Base-by-base conservation (phyloP, 2,888 invertebrate genomes). In the Plagiodera versicolora region DNA sequence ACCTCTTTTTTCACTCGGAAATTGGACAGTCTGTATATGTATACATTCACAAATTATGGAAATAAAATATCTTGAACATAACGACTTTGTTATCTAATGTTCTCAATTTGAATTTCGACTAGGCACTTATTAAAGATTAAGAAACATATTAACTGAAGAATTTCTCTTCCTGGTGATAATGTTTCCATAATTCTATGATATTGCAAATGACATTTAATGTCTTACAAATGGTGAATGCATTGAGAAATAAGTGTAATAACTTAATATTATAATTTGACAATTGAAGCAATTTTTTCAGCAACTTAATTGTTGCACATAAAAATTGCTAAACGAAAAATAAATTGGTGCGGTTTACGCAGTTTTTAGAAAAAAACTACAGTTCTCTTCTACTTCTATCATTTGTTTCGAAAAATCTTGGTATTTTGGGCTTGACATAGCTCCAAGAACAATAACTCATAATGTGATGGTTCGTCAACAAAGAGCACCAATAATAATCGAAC, bases 381-480 rank as follows among this genome's bases (percentile, higher is more conserved):
- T n/a, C n/a, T n/a, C n/a, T n/a, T n/a, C n/a, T n/a, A n/a, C n/a
- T n/a, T n/a, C n/a, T n/a, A n/a, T n/a, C n/a, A n/a, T n/a, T n/a
- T 24, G 24, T 24, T 24, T 3, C 3, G 24, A 24, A 24, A 24
- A 24, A 24, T 6, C 24, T 24, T 24, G 24, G 4, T 24, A 6
- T 6, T 24, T 24, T 24, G 6, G 24, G 24, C 24, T 24, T 6
- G 24, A 6, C 24, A 5, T 6, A 24, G 24, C 24, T 5, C 24
- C 24, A 6, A 6, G 4, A 24, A 24, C 24, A 24, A 14, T 39
- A 14, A 39, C 39, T 39, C 39, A 2, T 3, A 4, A 14, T 3
- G 14, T 4, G 14, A 39, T 6, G 39, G 39, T 53, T 53, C 39
- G 53, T 53, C 44, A 53, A 53, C 45, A 53, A 53, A 53, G 44